Conservation (phyloP, 2,113 vertebrate species). For the Austrofundulus limnaeus region DNA sequence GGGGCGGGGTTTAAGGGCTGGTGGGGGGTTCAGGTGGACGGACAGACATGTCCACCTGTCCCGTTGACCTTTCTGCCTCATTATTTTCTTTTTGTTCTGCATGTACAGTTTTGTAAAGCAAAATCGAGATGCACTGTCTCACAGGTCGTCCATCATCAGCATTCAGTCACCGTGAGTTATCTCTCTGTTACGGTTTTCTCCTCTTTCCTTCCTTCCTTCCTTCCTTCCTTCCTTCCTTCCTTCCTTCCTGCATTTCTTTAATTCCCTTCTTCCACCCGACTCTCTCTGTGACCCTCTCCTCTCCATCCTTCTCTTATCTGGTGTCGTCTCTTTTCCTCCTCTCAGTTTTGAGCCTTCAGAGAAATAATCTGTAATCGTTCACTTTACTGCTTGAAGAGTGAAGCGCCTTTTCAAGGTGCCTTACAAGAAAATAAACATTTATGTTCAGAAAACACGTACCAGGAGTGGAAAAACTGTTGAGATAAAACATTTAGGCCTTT, state of each 20-base stretch:
- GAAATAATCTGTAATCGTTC: slow-evolving; percentile 1
- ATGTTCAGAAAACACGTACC: slow-evolving; percentile 1
- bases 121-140: slow-evolving; percentile 95
- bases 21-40: slow-evolving; percentile 35
- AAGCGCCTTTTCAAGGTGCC: slow-evolving; percentile 6
- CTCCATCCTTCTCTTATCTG: background rate
- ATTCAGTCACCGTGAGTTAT: slow-evolving; percentile 92
- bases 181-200: slow-evolving; percentile 72
- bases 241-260: background rate
- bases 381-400: slow-evolving; percentile 12
- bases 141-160: slow-evolving; percentile 99
- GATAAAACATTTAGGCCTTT: slow-evolving; percentile 6
- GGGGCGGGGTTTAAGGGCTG: slow-evolving; percentile 37
- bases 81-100: slow-evolving; percentile 87
- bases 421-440: background rate
- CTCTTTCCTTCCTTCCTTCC: slow-evolving; percentile 29
- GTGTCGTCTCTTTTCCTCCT: slow-evolving; percentile 4
- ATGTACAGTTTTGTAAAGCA: slow-evolving; percentile 99
- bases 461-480: slow-evolving; percentile 6
- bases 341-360: slow-evolving; percentile 6
- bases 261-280: background rate
- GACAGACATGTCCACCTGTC: slow-evolving; percentile 43
- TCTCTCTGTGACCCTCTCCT: background rate
- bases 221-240: background rate
- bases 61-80: slow-evolving; percentile 79